Conservation (phyloP, 2,797 vertebrate species). For the Phrynocephalus forsythii region DNA sequence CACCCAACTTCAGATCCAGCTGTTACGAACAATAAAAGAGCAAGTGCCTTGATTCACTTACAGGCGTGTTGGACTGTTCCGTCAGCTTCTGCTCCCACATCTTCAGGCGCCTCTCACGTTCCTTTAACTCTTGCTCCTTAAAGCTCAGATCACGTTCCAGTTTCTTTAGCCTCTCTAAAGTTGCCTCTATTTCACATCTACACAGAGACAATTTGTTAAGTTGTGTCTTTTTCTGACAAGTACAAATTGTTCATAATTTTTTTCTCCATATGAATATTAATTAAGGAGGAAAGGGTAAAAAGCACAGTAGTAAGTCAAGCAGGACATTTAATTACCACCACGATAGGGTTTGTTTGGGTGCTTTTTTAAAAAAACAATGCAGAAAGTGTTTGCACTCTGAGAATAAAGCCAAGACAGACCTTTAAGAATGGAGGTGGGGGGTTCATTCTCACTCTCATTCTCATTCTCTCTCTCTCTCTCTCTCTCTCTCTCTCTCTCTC, state of each 20-base stretch:
- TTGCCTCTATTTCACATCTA: slow-evolving; percentile 98
- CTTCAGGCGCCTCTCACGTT: slow-evolving; percentile 91
- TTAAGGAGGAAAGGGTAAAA: slow-evolving; percentile 67
- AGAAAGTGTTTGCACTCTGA: slow-evolving; percentile 45
- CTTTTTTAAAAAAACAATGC: slow-evolving; percentile 44
- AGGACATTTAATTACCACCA: slow-evolving; percentile 67
- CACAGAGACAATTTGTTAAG: slow-evolving; percentile 67
- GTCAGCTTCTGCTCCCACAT: slow-evolving; percentile 98
- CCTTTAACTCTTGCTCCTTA: slow-evolving; percentile 97
- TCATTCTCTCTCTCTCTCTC: too few species aligned
- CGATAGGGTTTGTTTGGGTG: slow-evolving; percentile 55
- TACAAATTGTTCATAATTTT: slow-evolving; percentile 59
- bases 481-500: too few species aligned
- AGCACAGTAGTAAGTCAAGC: slow-evolving; percentile 67
- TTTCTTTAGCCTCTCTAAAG: slow-evolving; percentile 96
- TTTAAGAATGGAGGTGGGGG: slow-evolving; percentile 12
- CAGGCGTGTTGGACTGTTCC: slow-evolving; percentile 94
- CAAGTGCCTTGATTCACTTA: slow-evolving; percentile 80
- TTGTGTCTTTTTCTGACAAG: slow-evolving; percentile 63
- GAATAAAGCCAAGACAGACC: slow-evolving; percentile 41
- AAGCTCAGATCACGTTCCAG: slow-evolving; percentile 97
- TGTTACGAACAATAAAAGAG: background rate
- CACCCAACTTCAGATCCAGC: background rate
- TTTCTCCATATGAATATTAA: slow-evolving; percentile 61
- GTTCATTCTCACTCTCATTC: too few species aligned